phyloP scores from a whole-genome alignment of 2,797 vertebrate genomes.

The Xyrichtys novacula region DNA sequence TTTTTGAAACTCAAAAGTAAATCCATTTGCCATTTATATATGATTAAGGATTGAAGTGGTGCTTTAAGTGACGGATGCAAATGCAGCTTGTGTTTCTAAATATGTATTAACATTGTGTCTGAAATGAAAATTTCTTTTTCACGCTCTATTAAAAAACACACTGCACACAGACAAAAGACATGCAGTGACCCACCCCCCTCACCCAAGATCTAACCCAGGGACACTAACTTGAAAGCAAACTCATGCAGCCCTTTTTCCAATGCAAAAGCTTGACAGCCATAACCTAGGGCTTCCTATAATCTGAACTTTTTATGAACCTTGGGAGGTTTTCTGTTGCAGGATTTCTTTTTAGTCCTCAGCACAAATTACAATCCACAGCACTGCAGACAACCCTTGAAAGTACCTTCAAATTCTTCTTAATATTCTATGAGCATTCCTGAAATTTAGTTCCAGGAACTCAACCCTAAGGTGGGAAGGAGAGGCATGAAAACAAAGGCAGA shows the following conservation, averaged over 20 bases:
- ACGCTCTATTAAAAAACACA: background rate
- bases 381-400: conserved; percentile 20
- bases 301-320: conserved; percentile 3
- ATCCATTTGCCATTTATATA: background rate
- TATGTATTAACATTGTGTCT: background rate
- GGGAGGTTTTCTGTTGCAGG: background rate
- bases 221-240: background rate
- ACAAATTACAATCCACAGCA: conserved; percentile 44
- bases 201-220: background rate
- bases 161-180: background rate
- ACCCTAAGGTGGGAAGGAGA: background rate
- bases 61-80: background rate
- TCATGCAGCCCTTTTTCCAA: background rate
- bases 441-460: conserved; percentile 23
- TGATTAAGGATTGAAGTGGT: background rate
- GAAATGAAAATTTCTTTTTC: background rate
- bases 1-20: background rate
- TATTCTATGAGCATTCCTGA: conserved; percentile 6
- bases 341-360: conserved; percentile 14
- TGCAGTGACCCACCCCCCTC: background rate
- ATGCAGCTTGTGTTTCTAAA: background rate
- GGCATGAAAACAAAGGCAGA: conserved; percentile 28
- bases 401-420: conserved; percentile 19
- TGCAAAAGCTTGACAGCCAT: background rate
- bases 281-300: background rate